These are phyloP conservation scores for Sylvia borin DNA, from an alignment of 2,797 vertebrate genomes.

Conservation along the genomic window DNA sequence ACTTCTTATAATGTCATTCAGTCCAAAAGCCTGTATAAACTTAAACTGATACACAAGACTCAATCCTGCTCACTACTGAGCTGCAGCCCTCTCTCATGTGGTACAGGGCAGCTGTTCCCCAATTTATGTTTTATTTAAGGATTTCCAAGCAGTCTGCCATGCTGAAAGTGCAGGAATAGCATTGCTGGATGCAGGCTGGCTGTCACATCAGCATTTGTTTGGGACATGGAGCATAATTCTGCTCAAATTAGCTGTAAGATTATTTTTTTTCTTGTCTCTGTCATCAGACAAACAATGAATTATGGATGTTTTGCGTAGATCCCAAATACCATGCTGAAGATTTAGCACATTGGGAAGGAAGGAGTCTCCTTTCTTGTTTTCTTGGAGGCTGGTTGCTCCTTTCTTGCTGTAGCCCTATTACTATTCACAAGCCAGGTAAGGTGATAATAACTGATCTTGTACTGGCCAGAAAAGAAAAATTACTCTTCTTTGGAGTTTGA, in stretches of 20 bases:
- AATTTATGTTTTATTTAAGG: neutral
- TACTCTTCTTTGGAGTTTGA: neutral
- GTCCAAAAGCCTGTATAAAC: neutral
- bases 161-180: neutral
- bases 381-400: neutral
- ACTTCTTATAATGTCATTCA: neutral
- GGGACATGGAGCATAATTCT: neutral
- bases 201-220: neutral
- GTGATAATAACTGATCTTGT: neutral
- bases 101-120: neutral
- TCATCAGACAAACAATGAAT: neutral
- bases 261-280: neutral
- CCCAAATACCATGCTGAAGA: neutral
- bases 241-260: neutral
- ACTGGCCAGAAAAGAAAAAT: neutral
- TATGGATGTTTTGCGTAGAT: neutral
- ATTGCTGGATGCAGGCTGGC: neutral
- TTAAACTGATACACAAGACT: neutral
- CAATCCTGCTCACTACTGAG: neutral
- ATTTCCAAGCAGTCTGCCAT: neutral
- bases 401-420: neutral
- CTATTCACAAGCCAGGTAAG: neutral
- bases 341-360: neutral
- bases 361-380: neutral
- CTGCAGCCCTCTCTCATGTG: slow-evolving; percentile 12